Evolutionary conservation across 2,888 invertebrate genomes (phyloP).

Genomic region (Gibbula magus): DNA sequence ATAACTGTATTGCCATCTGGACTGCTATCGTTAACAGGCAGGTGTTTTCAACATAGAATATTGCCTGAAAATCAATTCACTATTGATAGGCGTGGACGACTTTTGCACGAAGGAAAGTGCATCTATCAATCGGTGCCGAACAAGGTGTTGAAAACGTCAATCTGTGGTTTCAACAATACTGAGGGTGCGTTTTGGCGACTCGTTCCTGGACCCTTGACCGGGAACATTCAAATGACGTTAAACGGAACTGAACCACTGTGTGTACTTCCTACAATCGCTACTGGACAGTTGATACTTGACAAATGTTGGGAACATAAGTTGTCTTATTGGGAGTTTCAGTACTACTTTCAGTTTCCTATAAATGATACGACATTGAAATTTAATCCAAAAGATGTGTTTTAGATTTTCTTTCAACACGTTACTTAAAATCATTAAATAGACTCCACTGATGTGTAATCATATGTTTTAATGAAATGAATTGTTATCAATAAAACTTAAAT

Average conservation of each 20-base stretch:
- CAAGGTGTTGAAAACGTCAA: background rate
- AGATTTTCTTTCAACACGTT: too few relatives aligned
- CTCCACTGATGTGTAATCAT: too few relatives aligned
- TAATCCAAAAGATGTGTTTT: too few relatives aligned
- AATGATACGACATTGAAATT: background rate
- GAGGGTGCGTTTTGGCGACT: background rate
- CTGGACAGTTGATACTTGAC: too few relatives aligned
- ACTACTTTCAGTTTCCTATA: background rate
- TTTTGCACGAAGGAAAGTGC: conserved; percentile 35
- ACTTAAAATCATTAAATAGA: too few relatives aligned
- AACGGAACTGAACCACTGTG: too few relatives aligned
- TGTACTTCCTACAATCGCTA: too few relatives aligned
- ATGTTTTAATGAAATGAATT: too few relatives aligned
- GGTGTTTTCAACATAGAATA: conserved; percentile 53
- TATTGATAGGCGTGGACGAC: conserved; percentile 41
- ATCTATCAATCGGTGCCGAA: background rate
- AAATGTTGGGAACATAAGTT: background rate
- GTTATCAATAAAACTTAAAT: too few relatives aligned
- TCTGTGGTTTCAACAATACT: background rate
- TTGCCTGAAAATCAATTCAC: conserved; percentile 53
- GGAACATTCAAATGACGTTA: background rate
- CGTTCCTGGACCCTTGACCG: background rate
- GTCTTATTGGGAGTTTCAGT: background rate
- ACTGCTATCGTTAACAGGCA: conserved; percentile 50
- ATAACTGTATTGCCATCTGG: conserved; percentile 39